Evolutionary conservation across 23 tunicate genomes (phyloP), one percentile per base, ranked within the genome.

Genomic region (Styela plicata): DNA sequence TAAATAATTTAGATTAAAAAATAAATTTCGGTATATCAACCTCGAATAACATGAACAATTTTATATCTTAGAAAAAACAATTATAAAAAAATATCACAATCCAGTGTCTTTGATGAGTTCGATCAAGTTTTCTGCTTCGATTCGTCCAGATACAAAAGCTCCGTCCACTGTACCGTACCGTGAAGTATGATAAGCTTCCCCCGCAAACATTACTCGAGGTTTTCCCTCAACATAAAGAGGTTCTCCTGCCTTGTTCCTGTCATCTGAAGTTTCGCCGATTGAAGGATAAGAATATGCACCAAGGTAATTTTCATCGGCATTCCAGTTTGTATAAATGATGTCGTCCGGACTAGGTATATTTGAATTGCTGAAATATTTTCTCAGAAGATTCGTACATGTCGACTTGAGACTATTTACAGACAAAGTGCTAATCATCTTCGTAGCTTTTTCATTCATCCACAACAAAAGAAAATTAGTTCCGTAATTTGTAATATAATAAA

Each of bases 181-280:
- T 10, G 52, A 21, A 2, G 25, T 18, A 31, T 80, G 85, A 19
- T 70, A 80, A 28, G 89, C 89, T 36, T 85, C 89, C 5, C 89
- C 89, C 21, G 89, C 84, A 36, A 85, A 85, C 67, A 85, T 53
- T 20, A 85, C 83, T 37, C 65, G 34, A 19, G 74, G 74, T 16
- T 24, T 23, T 17, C 37, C 37, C 62, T 73, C 0, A 0, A 63
- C 63, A 1, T 36, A 35, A 33, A 84, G 83, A 0, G 88, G 88
- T 75, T 76, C 36, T n/a, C 74, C 33, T 24, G 76, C 35, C n/a
- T 5, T 36, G 16, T 65, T 0, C 13, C 24, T 79, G 35, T 77
- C 83, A 23, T 77, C 20, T 21, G 21, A 27, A 21, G 33, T 10
- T 21, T 24, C 7, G n/a, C 63, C 83, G 18, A 64, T 52, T 31